phyloP scores from a whole-genome alignment of 2,797 vertebrate species.

The Tarsius wallacei region DNA sequence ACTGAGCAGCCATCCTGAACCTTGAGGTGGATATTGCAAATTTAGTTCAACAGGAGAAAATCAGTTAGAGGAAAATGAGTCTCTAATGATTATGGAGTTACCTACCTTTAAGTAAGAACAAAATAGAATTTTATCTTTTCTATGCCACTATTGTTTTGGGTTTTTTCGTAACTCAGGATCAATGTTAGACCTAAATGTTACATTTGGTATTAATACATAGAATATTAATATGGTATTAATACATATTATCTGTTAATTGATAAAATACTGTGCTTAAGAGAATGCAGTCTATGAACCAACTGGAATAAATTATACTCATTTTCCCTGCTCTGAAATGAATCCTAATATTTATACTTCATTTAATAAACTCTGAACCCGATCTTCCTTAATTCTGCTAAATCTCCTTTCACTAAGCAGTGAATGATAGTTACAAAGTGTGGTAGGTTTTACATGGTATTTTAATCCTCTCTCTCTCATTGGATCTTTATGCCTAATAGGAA shows the following conservation, averaged over 20 bases:
- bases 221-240: conserved; percentile 11
- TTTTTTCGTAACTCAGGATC: conserved; percentile 16
- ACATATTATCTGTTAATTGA: not conserved
- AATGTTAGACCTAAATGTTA: conserved; percentile 24
- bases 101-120: not conserved
- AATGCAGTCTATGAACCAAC: conserved; percentile 8
- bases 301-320: conserved; percentile 48
- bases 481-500: not conserved
- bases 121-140: conserved; percentile 20
- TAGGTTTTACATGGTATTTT: not conserved
- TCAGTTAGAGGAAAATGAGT: not conserved
- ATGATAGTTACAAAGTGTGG: conserved; percentile 6
- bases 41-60: not conserved
- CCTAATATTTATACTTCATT: conserved; percentile 57
- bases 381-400: conserved; percentile 31
- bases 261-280: conserved; percentile 10
- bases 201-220: conserved; percentile 29
- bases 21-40: not conserved
- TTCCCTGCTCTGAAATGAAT: conserved; percentile 34
- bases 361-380: conserved; percentile 16
- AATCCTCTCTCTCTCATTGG: not conserved
- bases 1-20: not conserved
- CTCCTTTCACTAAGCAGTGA: conserved; percentile 23
- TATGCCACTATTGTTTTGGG: not conserved
- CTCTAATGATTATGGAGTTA: not conserved